These are phyloP conservation scores for Drosophila neocordata DNA, from an alignment of 1,140 invertebrate species.

Conservation along the genomic window DNA sequence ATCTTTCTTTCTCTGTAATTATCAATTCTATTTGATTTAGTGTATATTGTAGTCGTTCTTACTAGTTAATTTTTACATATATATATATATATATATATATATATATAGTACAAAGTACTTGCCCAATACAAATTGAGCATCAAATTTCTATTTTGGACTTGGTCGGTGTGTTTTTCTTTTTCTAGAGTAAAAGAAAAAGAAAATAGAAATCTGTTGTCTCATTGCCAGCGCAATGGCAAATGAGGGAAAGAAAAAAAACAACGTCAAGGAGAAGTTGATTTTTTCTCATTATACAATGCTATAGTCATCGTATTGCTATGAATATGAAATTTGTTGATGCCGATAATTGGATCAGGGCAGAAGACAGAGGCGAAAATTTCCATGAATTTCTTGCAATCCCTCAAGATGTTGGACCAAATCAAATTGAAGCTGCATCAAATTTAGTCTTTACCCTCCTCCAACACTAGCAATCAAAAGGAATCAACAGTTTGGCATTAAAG, in stretches of 20 bases:
- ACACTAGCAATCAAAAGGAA: constrained; percentile 44
- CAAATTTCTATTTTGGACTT: constrained; percentile 1
- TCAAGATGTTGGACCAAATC: not conserved
- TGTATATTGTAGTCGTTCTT: not conserved
- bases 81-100: too few species aligned
- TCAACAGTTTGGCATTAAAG: constrained; percentile 73
- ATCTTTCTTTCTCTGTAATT: too few species aligned
- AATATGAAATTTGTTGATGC: constrained; percentile 9
- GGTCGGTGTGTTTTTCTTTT: not conserved
- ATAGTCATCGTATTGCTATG: constrained; percentile 1
- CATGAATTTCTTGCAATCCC: not conserved
- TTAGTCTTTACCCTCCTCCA: constrained; percentile 2
- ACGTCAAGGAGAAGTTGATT: not conserved
- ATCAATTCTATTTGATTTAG: not conserved
- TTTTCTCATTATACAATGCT: constrained; percentile 1
- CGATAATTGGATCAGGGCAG: constrained; percentile 8
- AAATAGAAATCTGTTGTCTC: constrained; percentile 8
- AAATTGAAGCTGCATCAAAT: constrained; percentile 7
- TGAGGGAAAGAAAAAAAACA: not conserved
- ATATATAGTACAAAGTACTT: not conserved
- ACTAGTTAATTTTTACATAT: not conserved
- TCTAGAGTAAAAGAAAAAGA: not conserved
- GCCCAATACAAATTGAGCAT: constrained; percentile 1
- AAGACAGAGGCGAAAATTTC: not conserved
- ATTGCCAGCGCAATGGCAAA: not conserved